Evolutionary conservation across 2,888 invertebrate species (phyloP).

Genomic region (Polymixis lichenea): DNA sequence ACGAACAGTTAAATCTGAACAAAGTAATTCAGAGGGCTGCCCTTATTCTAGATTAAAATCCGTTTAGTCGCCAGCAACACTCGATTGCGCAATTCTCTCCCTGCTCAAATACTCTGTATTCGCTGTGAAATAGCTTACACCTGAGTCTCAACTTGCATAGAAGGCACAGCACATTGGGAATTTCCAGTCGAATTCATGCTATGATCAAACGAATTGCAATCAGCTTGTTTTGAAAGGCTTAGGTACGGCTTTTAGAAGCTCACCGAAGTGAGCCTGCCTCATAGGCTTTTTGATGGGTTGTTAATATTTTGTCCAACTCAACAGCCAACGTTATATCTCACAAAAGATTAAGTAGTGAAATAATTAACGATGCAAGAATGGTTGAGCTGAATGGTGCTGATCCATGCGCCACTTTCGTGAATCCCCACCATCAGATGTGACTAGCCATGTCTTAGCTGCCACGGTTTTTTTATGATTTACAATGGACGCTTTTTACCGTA

Average conservation of each 20-base stretch:
- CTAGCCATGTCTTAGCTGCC: background rate
- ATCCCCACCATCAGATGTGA: background rate
- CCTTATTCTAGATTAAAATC: background rate
- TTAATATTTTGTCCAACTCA: background rate
- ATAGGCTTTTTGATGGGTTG: background rate
- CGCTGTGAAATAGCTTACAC: background rate
- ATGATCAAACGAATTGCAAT: conserved; percentile 7
- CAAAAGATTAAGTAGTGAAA: background rate
- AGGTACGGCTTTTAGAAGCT: background rate
- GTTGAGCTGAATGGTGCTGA: background rate
- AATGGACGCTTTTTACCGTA: background rate
- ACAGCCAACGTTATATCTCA: background rate
- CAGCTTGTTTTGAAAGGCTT: background rate
- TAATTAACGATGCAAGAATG: background rate
- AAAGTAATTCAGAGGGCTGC: background rate
- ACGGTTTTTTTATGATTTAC: background rate
- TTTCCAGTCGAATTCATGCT: conserved; percentile 7
- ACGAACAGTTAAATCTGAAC: background rate
- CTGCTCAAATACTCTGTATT: background rate
- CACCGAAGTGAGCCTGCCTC: background rate
- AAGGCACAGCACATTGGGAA: background rate
- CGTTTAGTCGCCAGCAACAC: background rate
- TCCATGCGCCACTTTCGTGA: background rate
- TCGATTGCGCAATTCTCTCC: background rate
- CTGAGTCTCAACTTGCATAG: background rate